Base-by-base conservation (phyloP, 2,888 invertebrate species). In the Heliconius charithonia region DNA sequence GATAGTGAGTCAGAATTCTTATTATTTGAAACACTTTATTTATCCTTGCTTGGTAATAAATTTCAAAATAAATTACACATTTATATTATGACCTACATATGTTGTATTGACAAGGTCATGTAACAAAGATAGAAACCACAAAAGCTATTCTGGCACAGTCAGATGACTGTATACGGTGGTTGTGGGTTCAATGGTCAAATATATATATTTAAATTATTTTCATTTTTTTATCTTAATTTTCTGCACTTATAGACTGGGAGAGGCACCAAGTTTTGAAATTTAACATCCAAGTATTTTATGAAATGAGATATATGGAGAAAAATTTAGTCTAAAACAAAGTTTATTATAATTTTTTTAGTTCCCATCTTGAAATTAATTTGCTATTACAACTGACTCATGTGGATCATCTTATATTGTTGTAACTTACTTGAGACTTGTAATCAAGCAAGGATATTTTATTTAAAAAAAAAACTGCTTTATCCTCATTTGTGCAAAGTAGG, bases 1-100 rank as follows among this genome's bases (percentile, higher is more conserved):
- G 99, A 99, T 93, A 99, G 98, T 98, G 95, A 97, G 97, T 96
- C 45, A 45, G 51, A 75, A 3, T 59, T 78, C 72, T 41, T 69
- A 45, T 56, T 78, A 71, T n/a, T 72, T 56, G 59, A 13, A 29
- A 37, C 25, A 51, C 6, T 62, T 37, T 29, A 67, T 51, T 51
- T 74, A 10, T 67, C 45, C 66, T 32, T 51, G 51, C 32, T 59
- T 59, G 32, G n/a, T 59, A 51, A 13, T 56, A 56, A 29, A 70
- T 70, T 32, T 32, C 7, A 27, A 2, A 32, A 59, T 59, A 59
- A 59, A 25, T 72, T 4, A 59, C 37, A 72, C 59, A 72, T 72
- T 72, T 56, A 63, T 56, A 67, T 25, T 13, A n/a, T 67, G 69
- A 69, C 41, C 41, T 69, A 69, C 16, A 69, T 45, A 69, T 41